Evolutionary conservation across 2,113 vertebrate genomes (phyloP).

Genomic region (Pipra filicauda): DNA sequence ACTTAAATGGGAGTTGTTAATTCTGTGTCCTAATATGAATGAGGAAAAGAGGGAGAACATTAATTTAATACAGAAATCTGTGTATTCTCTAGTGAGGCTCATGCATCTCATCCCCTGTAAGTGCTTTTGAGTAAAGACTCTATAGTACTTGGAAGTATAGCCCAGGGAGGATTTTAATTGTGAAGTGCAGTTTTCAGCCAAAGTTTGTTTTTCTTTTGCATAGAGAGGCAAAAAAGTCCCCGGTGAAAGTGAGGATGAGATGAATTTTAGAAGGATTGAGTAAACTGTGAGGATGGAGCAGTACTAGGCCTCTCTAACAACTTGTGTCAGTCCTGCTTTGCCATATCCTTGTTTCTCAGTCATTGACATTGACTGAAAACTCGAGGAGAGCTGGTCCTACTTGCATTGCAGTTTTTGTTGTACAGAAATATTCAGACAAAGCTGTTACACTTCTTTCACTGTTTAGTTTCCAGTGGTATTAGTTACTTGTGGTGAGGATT

Average conservation of each 20-base stretch:
- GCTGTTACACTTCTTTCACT: background rate
- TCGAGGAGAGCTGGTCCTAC: accelerated
- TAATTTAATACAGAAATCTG: conserved; percentile 8
- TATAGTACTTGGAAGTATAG: background rate
- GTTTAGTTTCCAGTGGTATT: background rate
- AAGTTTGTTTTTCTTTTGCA: background rate
- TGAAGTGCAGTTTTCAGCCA: background rate
- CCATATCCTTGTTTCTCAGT: background rate
- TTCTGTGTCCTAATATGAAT: background rate
- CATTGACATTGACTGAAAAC: background rate
- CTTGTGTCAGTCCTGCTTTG: background rate
- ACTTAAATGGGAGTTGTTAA: background rate
- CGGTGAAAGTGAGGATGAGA: background rate
- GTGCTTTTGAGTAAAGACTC: background rate
- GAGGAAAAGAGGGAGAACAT: background rate
- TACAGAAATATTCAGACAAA: background rate
- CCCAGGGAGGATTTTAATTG: background rate
- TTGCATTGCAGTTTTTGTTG: background rate
- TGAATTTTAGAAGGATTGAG: background rate
- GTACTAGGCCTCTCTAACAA: background rate
- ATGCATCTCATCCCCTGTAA: background rate
- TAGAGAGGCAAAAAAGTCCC: background rate
- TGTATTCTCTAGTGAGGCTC: conserved; percentile 21
- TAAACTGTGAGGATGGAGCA: background rate
- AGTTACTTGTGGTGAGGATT: accelerated